These are phyloP conservation scores for Ephialtes manifestator DNA, from an alignment of 2,888 invertebrate genomes.

Conservation along the genomic window DNA sequence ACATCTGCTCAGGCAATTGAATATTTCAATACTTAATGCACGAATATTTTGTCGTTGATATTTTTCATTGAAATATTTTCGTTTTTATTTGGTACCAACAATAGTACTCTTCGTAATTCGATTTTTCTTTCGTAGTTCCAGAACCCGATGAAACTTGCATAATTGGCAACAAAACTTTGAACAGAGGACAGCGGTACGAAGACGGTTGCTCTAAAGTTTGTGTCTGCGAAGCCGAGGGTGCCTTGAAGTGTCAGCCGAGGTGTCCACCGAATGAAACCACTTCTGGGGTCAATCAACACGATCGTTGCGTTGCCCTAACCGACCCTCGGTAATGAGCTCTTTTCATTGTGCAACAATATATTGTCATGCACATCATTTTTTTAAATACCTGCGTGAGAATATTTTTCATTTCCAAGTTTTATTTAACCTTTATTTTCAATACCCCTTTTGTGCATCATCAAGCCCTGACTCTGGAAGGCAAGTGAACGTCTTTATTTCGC, in stretches of 20 bases:
- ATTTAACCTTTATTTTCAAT: no score
- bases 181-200: conserved; percentile 91
- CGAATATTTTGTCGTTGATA: no score
- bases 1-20: no score
- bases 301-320: conserved; percentile 93
- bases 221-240: conserved; percentile 91
- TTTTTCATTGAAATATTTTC: no score
- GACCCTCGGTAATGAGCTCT: conserved; percentile 87
- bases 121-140: conserved; percentile 72
- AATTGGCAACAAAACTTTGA: conserved; percentile 91
- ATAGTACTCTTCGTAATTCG: not conserved
- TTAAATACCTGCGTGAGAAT: no score
- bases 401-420: no score
- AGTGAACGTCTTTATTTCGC: no score
- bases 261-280: conserved; percentile 85
- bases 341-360: not conserved
- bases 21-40: no score
- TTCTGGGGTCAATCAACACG: conserved; percentile 86
- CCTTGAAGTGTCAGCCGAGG: conserved; percentile 91
- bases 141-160: conserved; percentile 88
- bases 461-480: no score
- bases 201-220: conserved; percentile 94
- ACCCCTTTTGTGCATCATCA: no score
- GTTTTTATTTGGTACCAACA: not conserved
- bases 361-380: no score